phyloP scores from a whole-genome alignment of 1,140 invertebrate genomes.

The Helicorthomorpha holstii region DNA sequence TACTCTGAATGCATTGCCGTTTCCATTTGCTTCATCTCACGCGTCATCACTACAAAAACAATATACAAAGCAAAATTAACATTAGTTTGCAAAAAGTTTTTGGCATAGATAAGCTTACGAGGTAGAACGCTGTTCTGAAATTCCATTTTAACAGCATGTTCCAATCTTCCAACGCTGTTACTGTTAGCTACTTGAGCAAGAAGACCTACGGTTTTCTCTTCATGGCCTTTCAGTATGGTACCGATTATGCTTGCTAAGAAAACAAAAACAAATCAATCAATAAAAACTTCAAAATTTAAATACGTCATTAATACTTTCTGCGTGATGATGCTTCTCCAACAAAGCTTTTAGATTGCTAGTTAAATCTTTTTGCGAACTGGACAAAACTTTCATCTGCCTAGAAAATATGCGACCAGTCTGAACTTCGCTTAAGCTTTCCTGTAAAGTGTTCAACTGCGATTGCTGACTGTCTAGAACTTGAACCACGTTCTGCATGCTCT shows the following conservation, averaged over 20 bases:
- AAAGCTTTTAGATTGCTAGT: background rate
- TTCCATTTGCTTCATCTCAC: conserved; percentile 41
- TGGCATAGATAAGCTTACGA: conserved; percentile 13
- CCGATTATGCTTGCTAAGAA: background rate
- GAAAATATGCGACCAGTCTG: too few species aligned
- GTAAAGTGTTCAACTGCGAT: background rate
- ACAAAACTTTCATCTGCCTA: too few species aligned
- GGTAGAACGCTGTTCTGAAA: conserved; percentile 18
- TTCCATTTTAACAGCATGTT: conserved; percentile 19
- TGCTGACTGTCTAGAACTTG: background rate
- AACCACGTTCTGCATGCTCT: background rate
- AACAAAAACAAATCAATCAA: background rate
- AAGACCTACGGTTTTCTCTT: conserved; percentile 15
- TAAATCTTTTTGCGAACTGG: background rate
- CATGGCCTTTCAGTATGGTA: background rate
- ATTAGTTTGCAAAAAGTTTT: background rate
- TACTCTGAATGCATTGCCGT: conserved; percentile 48
- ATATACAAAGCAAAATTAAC: background rate
- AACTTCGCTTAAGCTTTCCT: background rate
- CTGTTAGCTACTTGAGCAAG: conserved; percentile 21
- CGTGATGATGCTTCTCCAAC: background rate
- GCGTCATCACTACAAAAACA: conserved; percentile 21
- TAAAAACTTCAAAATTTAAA: background rate
- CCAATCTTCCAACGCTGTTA: conserved; percentile 19
- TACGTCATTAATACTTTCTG: background rate